Evolutionary conservation across 2,113 vertebrate species (phyloP).

Genomic region (Ardeotis arabs): DNA sequence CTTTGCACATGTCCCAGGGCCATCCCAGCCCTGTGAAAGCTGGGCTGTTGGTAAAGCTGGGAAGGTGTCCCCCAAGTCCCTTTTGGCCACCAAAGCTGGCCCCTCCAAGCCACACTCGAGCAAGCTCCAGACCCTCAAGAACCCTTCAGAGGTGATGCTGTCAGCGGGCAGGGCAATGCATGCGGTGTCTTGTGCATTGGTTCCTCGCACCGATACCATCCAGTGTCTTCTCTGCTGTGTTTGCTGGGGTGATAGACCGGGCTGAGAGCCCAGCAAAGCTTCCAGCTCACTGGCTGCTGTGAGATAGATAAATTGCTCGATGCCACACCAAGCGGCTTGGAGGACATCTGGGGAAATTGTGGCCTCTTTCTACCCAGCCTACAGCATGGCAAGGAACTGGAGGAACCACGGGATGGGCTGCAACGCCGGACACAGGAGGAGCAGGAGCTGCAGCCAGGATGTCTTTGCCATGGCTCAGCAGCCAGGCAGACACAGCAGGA

Average conservation of each 20-base stretch:
- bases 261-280: neutral
- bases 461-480: neutral
- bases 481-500: neutral
- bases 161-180: fast-evolving
- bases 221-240: neutral
- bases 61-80: neutral
- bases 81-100: neutral
- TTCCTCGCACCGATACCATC: neutral
- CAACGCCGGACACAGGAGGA: neutral
- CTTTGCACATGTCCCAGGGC: neutral
- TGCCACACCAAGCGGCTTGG: fast-evolving
- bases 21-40: neutral
- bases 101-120: fast-evolving
- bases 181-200: fast-evolving
- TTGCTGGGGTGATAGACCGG: neutral
- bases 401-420: neutral
- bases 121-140: neutral
- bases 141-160: neutral
- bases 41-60: neutral
- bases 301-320: neutral
- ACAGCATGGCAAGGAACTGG: neutral
- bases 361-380: neutral
- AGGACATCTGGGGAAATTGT: neutral
- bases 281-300: neutral
- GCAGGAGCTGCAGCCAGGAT: neutral